A percentile compares a stretch with the other conserved stretches of the same genome.
These are phyloP conservation scores for Pteria penguin DNA, from an alignment of 2,888 invertebrate genomes.

Conservation along the genomic window DNA sequence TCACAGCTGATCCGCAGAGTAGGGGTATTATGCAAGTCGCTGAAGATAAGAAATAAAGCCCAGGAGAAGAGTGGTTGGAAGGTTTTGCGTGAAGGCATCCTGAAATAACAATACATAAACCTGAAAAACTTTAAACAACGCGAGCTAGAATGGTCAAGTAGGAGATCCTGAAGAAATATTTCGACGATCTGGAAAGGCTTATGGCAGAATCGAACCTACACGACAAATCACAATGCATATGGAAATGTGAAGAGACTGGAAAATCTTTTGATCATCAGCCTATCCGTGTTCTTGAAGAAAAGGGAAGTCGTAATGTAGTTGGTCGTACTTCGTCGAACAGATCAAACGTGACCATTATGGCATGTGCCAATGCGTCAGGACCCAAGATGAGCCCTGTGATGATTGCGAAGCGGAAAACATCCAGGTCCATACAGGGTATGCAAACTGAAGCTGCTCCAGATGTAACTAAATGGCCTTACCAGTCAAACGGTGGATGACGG, in stretches of 20 bases:
- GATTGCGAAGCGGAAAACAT: constrained; percentile 54
- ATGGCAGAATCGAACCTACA: too few species aligned
- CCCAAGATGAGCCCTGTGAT: constrained; percentile 46
- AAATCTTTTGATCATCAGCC: too few species aligned
- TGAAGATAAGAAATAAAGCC: constrained; percentile 6
- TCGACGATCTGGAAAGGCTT: too few species aligned
- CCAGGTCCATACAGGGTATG: constrained; percentile 40
- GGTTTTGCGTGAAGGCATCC: constrained; percentile 23
- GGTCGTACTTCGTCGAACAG: constrained; percentile 16
- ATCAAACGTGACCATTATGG: too few species aligned
- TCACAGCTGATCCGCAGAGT: not conserved
- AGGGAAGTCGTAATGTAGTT: too few species aligned
- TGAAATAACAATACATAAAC: constrained; percentile 1
- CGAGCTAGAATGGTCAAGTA: too few species aligned
- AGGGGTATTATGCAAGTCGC: not conserved
- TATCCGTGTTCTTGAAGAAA: too few species aligned
- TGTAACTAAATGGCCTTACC: constrained; percentile 47
- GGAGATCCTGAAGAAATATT: too few species aligned
- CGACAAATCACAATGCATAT: too few species aligned
- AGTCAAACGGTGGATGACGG: constrained; percentile 57
- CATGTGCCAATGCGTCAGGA: constrained; percentile 25
- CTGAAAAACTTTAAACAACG: not conserved
- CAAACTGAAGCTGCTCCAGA: constrained; percentile 40
- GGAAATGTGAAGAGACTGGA: constrained; percentile 40
- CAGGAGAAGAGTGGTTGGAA: constrained; percentile 42